Percentiles rank a stretch among this genome's conserved stretches.
Evolutionary conservation across 2,797 vertebrate species (phyloP).

Genomic region (Periparus ater): DNA sequence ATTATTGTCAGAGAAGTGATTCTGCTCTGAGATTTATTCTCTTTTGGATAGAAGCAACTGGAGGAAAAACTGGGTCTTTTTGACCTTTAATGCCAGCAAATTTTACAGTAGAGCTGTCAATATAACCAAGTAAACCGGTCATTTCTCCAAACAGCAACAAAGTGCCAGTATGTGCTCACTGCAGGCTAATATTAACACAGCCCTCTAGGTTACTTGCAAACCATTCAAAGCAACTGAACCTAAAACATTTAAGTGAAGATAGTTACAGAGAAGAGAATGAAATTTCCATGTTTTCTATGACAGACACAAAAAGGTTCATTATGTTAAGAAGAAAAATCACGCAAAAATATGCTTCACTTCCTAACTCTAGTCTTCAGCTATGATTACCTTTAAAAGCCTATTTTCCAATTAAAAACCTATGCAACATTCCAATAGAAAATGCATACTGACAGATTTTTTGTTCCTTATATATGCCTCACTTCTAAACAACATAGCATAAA

Average conservation of each 20-base stretch:
- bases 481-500: slow-evolving; percentile 69
- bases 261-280: slow-evolving; percentile 71
- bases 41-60: slow-evolving; percentile 84
- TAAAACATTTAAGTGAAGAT: slow-evolving; percentile 67
- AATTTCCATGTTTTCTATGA: slow-evolving; percentile 79
- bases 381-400: slow-evolving; percentile 77
- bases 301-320: slow-evolving; percentile 85
- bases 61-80: slow-evolving; percentile 85
- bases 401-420: slow-evolving; percentile 75
- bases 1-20: slow-evolving; percentile 99
- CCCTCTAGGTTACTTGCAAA: slow-evolving; percentile 74
- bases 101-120: slow-evolving; percentile 96
- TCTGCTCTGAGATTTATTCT: slow-evolving; percentile 96
- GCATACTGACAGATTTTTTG: slow-evolving; percentile 83
- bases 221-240: slow-evolving; percentile 68
- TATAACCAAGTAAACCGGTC: slow-evolving; percentile 93
- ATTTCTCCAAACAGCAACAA: slow-evolving; percentile 84
- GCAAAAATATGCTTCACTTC: slow-evolving; percentile 61
- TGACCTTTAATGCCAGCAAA: slow-evolving; percentile 93
- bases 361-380: slow-evolving; percentile 63
- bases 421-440: slow-evolving; percentile 77
- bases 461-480: slow-evolving; percentile 81
- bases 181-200: slow-evolving; percentile 83
- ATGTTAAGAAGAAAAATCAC: slow-evolving; percentile 77
- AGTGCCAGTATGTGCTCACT: slow-evolving; percentile 74